Base-by-base conservation (phyloP, 2,797 vertebrate species). In the Acipenser oxyrinchus region DNA sequence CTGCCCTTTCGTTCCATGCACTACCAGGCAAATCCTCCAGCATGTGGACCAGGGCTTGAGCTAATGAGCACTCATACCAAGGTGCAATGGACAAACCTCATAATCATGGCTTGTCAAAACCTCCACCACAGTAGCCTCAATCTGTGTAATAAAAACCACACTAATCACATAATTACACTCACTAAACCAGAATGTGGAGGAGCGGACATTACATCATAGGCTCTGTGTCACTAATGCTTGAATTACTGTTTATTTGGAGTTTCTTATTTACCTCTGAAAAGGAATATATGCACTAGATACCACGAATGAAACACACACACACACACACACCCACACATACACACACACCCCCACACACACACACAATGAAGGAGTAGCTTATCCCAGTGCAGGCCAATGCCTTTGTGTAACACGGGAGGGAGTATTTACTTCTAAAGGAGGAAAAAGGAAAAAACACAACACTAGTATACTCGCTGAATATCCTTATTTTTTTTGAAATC, bases 351-450 rank as follows among this genome's bases (percentile, higher is more conserved):
- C n/a, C n/a, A n/a, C 15, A 18, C 23, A 37, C 23, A 37, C 12
- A 58, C 12, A 84, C 82, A 84, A 86, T 81, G 75, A 64, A 51
- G 62, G 68, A 75, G 72, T 75, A 70, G 77, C 77, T 78, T 65
- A 71, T 15, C 73, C 78, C 77, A 84, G 84, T 76, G 81, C 86
- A 85, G 82, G 83, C 81, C 79, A 83, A 83, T 87, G 83, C 81
- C 74, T 75, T 77, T 69, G 75, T 69, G 73, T 71, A 78, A 79
- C 74, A 78, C 82, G 70, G 82, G 83, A 81, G 75, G 77, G 76
- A 81, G 73, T 84, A 86, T 82, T 75, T 78, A 37, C 23, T 37
- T 37, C 4, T 37, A 37, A 37, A 37, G 15, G 15, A 18, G 15
- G 15, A 18, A 18, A 18, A 37, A 37, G 23, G 23, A 37, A 37